Evolutionary conservation across 2,113 vertebrate genomes (phyloP), one percentile per base, ranked within the genome.

Genomic region (Jacana jacana): DNA sequence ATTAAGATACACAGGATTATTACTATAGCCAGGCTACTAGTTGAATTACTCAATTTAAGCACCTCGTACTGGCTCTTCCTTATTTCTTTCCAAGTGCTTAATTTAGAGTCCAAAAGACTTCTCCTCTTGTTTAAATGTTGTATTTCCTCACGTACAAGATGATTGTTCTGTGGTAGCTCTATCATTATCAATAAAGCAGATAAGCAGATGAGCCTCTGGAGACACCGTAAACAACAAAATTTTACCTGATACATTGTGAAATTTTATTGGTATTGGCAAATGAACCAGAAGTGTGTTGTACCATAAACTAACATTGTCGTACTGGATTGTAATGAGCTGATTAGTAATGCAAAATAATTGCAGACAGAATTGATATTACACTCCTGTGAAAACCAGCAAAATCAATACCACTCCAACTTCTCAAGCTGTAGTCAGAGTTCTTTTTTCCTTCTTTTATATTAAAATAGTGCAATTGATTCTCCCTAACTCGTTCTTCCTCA

Each of bases 291-390:
- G 66, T 81, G 79, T 87, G 44, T 95, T 92, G 44, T 93, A 82
- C 79, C 30, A 42, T 64, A 71, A 91, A 86, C 64, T 94, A 95
- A 96, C 91, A 73, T 79, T 94, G 84, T 95, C 91, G 93, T 91
- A 87, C 91, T 89, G 71, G 27, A 42, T 95, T 89, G 61, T 96
- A 96, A 97, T 93, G 86, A 92, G 90, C 86, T 97, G 93, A 94
- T 97, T 97, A 98, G 86, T 93, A 97, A 95, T 95, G 87, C 84
- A 95, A 90, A 96, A 89, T 96, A 94, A 96, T 96, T 96, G 96
- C 72, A 92, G 84, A 55, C 77, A 70, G 94, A 88, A 86, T 92
- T 95, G 54, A 49, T 78, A 82, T 72, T 73, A 83, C 10, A 15
- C 35, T 51, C 44, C 69, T 81, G 71, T 78, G 89, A 68, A 92